Conservation (phyloP, 1,140 invertebrate species). For the Leucophenga varia region DNA sequence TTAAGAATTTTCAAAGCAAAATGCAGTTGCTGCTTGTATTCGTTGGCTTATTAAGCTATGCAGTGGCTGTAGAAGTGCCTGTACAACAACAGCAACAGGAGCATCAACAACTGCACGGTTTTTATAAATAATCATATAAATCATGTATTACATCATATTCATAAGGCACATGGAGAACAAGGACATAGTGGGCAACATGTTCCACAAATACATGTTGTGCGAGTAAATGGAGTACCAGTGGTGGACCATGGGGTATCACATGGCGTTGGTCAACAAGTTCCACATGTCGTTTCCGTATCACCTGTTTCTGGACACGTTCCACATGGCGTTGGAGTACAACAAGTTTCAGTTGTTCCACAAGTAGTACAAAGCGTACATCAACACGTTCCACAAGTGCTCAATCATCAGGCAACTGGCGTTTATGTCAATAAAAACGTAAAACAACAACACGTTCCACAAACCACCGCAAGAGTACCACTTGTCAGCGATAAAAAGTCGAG, state of each 20-base stretch:
- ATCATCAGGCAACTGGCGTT: too few relatives aligned
- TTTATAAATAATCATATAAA: slow-evolving; percentile 44
- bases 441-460: too few relatives aligned
- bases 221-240: slow-evolving; percentile 18
- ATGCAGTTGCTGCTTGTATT: too few relatives aligned
- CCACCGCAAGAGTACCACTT: slow-evolving; percentile 27
- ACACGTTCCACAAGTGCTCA: too few relatives aligned
- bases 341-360: slow-evolving; percentile 16
- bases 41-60: too few relatives aligned
- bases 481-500: slow-evolving; percentile 10
- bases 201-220: slow-evolving; percentile 12
- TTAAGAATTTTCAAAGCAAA: too few relatives aligned
- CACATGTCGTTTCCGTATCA: background rate
- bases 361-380: slow-evolving; percentile 9
- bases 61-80: slow-evolving; percentile 18
- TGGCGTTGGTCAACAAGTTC: background rate
- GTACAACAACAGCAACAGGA: slow-evolving; percentile 16
- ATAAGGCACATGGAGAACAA: slow-evolving; percentile 17
- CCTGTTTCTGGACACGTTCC: slow-evolving; percentile 11
- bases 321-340: slow-evolving; percentile 10
- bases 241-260: slow-evolving; percentile 16
- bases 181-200: slow-evolving; percentile 27
- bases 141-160: slow-evolving; percentile 29
- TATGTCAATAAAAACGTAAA: slow-evolving; percentile 1
- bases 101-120: slow-evolving; percentile 20